These are phyloP conservation scores for Lysandra coridon DNA, from an alignment of 2,888 invertebrate genomes.

Conservation along the genomic window DNA sequence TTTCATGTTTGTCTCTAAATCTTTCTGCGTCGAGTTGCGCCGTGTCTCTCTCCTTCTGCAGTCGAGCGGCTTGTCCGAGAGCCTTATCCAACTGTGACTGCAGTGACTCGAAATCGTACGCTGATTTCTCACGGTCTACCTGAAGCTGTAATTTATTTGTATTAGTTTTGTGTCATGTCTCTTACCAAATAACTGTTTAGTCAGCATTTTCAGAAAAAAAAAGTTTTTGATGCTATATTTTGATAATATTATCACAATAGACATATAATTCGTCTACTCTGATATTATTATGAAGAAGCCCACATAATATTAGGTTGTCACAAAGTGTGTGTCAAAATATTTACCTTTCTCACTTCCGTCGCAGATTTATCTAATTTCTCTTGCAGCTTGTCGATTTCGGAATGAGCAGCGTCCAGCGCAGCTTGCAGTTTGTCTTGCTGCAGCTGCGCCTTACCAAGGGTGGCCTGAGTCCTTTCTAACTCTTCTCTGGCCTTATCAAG, in stretches of 20 bases:
- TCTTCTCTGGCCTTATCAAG: constrained; percentile 93
- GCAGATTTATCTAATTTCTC: constrained; percentile 92
- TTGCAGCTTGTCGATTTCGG: constrained; percentile 93
- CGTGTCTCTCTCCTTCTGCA: constrained; percentile 94
- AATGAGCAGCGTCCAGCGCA: constrained; percentile 92
- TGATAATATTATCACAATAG: background rate
- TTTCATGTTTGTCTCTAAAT: constrained; percentile 93
- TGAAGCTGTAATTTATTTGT: constrained; percentile 79
- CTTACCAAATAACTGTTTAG: no score
- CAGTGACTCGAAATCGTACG: constrained; percentile 93
- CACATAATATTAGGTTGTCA: background rate
- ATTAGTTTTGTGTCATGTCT: background rate
- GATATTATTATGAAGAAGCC: no score
- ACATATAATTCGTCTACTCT: no score
- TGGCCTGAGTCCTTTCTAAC: constrained; percentile 92
- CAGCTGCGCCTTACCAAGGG: constrained; percentile 93
- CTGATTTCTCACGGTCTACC: constrained; percentile 94
- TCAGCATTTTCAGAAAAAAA: no score
- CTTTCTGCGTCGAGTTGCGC: constrained; percentile 92
- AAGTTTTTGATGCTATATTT: background rate
- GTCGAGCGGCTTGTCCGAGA: constrained; percentile 90
- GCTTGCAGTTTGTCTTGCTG: constrained; percentile 96
- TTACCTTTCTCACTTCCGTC: constrained; percentile 90
- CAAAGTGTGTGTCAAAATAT: constrained; percentile 41
- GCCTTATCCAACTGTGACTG: constrained; percentile 96